A percentile compares a stretch with the other conserved stretches of the same genome.
Conservation (phyloP, 2,888 invertebrate genomes). For the Trichogramma dendrolimi region DNA sequence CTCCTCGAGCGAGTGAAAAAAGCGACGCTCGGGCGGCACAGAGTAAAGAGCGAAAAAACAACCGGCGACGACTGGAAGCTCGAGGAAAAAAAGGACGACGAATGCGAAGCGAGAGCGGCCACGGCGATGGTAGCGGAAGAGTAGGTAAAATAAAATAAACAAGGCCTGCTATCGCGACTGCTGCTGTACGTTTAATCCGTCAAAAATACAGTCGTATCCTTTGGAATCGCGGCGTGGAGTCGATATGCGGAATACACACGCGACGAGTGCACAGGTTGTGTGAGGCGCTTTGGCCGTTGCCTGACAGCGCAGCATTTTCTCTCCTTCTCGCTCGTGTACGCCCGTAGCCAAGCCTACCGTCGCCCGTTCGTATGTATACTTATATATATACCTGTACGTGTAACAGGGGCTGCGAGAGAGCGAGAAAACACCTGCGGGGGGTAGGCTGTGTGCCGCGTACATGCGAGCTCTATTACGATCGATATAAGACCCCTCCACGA, state of each 20-base stretch:
- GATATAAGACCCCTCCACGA: constrained; percentile 14
- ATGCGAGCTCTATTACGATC: constrained; percentile 1
- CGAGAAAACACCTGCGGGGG: constrained; percentile 6
- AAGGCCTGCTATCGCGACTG: no score
- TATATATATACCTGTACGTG: background rate
- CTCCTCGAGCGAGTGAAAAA: background rate
- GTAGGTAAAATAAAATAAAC: no score
- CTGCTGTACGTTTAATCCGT: no score
- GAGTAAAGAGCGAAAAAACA: background rate
- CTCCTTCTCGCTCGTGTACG: no score
- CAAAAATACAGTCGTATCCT: no score
- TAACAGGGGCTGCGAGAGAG: background rate
- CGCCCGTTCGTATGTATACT: no score
- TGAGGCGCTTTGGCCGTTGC: no score
- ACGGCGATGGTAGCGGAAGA: background rate
- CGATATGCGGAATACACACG: no score
- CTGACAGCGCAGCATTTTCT: no score
- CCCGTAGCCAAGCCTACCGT: no score
- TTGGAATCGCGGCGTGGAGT: no score
- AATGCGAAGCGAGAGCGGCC: background rate
- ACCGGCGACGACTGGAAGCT: constrained; percentile 15
- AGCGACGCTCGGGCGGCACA: background rate
- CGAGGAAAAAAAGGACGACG: background rate
- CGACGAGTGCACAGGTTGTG: no score
- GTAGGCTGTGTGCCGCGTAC: background rate